Percentiles rank a stretch among this genome's conserved stretches.
Evolutionary conservation across 2,797 vertebrate genomes (phyloP).

Genomic region (Acrossocheilus fasciatus): DNA sequence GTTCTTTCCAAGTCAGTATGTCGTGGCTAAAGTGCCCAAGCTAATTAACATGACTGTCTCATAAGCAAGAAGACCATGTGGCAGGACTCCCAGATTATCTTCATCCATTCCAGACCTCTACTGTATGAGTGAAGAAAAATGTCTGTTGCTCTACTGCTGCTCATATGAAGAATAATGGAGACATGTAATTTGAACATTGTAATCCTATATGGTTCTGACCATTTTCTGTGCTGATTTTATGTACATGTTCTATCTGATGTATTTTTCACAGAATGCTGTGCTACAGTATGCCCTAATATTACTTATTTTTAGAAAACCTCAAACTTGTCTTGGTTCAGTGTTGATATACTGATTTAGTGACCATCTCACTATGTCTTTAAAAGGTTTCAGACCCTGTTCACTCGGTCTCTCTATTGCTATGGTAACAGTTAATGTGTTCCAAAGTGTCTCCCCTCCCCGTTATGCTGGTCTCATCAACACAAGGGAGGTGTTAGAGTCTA

Average conservation of each 20-base stretch:
- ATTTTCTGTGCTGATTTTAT: background rate
- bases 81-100: conserved; percentile 11
- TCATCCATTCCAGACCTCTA: conserved; percentile 1
- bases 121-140: conserved; percentile 11
- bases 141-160: background rate
- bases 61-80: conserved; percentile 9
- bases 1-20: conserved; percentile 18
- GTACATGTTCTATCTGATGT: background rate
- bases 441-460: conserved; percentile 15
- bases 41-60: conserved; percentile 11
- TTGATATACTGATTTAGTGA: conserved; percentile 14
- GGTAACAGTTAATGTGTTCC: conserved; percentile 53
- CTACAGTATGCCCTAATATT: background rate
- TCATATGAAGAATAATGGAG: background rate
- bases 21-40: background rate
- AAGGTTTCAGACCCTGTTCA: conserved; percentile 4
- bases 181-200: background rate
- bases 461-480: conserved; percentile 44
- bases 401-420: conserved; percentile 47
- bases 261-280: background rate
- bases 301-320: background rate
- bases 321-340: background rate
- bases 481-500: conserved; percentile 67
- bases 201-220: background rate
- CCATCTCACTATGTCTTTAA: background rate